phyloP scores from a whole-genome alignment of 2,113 vertebrate species.

The Psophia crepitans region DNA sequence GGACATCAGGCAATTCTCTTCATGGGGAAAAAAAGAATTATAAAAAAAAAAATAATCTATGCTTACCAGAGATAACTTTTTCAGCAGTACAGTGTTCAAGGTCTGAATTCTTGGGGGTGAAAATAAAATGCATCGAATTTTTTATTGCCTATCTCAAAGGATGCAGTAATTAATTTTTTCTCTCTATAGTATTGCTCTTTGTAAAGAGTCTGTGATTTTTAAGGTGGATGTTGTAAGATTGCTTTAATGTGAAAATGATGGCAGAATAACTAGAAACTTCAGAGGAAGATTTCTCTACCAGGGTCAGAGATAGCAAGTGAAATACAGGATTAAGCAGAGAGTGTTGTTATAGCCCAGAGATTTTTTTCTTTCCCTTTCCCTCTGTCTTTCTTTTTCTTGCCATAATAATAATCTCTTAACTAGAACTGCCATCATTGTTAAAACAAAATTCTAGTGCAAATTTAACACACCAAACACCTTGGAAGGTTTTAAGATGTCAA shows the following conservation, averaged over 20 bases:
- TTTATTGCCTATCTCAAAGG: background rate
- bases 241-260: slow-evolving; percentile 32
- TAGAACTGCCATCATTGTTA: background rate
- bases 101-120: background rate
- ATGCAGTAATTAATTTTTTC: background rate
- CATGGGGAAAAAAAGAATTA: background rate
- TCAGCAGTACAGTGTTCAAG: background rate
- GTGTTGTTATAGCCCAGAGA: background rate
- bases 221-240: background rate
- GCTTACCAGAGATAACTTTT: background rate
- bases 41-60: background rate
- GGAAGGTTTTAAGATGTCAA: background rate
- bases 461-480: background rate
- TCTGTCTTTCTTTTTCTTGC: background rate
- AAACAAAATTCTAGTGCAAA: background rate
- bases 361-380: background rate
- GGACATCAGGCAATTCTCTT: background rate
- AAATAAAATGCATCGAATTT: background rate
- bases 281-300: slow-evolving; percentile 8
- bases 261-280: background rate
- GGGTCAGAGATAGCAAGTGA: background rate
- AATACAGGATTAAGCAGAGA: background rate
- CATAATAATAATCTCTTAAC: background rate
- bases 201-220: background rate
- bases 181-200: background rate